Evolutionary conservation across 1,140 invertebrate species (phyloP).

Genomic region (Lepidurus arcticus): DNA sequence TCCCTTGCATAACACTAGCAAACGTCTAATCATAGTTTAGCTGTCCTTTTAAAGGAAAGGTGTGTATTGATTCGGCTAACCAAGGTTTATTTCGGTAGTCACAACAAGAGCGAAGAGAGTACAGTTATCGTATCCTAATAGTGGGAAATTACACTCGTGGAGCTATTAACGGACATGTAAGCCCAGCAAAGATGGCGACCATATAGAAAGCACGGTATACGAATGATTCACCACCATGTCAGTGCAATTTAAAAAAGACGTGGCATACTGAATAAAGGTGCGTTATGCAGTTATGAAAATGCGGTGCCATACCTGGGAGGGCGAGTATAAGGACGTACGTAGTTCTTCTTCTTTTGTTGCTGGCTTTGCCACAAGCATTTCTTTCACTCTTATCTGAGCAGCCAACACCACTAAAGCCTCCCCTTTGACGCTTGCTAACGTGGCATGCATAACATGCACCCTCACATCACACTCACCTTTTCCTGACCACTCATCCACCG

Average conservation of each 20-base stretch:
- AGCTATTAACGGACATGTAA: no score
- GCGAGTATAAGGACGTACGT: neutral
- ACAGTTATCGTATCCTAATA: no score
- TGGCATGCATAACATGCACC: slow-evolving; percentile 21
- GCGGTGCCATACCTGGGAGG: neutral
- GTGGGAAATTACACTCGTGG: no score
- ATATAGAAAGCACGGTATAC: neutral
- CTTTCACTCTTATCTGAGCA: neutral
- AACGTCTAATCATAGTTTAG: no score
- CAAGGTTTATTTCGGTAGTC: no score
- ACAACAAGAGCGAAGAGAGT: no score
- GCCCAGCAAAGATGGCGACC: no score
- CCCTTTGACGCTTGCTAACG: neutral
- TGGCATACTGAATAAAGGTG: neutral
- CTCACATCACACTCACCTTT: slow-evolving; percentile 21
- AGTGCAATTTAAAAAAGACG: neutral
- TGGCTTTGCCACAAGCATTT: slow-evolving; percentile 19
- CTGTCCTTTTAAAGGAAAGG: no score
- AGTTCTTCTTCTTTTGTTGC: slow-evolving; percentile 1
- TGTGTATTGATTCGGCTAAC: no score
- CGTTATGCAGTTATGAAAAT: slow-evolving; percentile 13
- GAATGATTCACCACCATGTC: neutral
- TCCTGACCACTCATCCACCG: slow-evolving; percentile 20
- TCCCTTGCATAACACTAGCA: no score
- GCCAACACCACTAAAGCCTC: neutral